Percentiles rank a stretch among this genome's conserved stretches.
Evolutionary conservation across 2,888 invertebrate genomes (phyloP).

Genomic region (Rhodophaea formosa): DNA sequence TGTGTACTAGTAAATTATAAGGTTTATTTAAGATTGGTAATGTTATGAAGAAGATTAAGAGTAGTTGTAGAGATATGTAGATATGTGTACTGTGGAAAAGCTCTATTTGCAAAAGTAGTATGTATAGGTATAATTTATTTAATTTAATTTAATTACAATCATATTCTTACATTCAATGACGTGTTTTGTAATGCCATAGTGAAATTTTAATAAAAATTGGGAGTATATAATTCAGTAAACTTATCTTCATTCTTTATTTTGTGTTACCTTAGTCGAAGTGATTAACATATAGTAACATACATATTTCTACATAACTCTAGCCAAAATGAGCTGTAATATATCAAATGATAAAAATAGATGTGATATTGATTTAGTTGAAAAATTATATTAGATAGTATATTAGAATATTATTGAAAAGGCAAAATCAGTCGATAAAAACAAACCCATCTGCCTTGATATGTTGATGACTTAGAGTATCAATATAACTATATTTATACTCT

Average conservation of each 20-base stretch:
- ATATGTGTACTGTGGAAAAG: neutral
- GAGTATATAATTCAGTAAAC: too few species aligned
- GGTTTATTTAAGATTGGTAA: conserved; percentile 26
- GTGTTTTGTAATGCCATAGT: too few species aligned
- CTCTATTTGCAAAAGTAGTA: too few species aligned
- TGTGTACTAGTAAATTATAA: conserved; percentile 61
- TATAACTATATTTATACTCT: too few species aligned
- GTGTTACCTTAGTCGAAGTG: neutral
- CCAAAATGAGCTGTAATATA: neutral
- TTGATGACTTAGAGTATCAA: too few species aligned
- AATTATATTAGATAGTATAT: neutral
- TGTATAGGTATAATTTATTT: too few species aligned
- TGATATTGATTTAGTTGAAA: conserved; percentile 17
- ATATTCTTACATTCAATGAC: too few species aligned
- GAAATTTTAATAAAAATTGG: too few species aligned
- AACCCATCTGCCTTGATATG: too few species aligned
- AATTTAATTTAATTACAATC: too few species aligned
- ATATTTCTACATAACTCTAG: neutral
- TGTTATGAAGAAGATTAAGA: conserved; percentile 7
- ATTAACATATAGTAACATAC: neutral
- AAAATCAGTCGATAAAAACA: conserved; percentile 15
- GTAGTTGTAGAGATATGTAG: conserved; percentile 8
- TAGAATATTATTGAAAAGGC: conserved; percentile 17
- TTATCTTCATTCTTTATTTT: too few species aligned
- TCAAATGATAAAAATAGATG: conserved; percentile 15